Conservation (phyloP, 2,888 invertebrate species). For the Apoda limacodes region DNA sequence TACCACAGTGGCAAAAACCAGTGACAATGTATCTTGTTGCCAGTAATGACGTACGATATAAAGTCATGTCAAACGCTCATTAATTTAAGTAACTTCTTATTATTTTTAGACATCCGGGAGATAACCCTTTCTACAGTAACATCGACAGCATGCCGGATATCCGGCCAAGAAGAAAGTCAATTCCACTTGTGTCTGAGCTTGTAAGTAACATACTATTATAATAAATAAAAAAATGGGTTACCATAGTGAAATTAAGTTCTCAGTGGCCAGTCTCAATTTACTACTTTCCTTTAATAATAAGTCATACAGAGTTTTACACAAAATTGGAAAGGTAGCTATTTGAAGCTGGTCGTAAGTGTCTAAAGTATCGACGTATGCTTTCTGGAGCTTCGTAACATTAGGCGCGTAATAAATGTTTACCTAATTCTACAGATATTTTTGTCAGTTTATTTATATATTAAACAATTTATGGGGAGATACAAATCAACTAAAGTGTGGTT, state of each 20-base stretch:
- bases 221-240: constrained; percentile 9
- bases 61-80: too few species aligned
- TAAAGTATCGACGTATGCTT: constrained; percentile 63
- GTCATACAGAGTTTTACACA: neutral
- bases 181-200: constrained; percentile 98
- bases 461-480: constrained; percentile 37
- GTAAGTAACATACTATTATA: constrained; percentile 75
- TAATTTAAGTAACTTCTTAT: constrained; percentile 8
- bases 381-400: constrained; percentile 65
- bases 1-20: constrained; percentile 1
- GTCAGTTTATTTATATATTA: constrained; percentile 27
- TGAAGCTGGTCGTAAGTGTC: constrained; percentile 62
- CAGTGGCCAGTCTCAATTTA: constrained; percentile 50
- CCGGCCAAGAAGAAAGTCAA: constrained; percentile 95
- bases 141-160: constrained; percentile 99
- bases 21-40: neutral
- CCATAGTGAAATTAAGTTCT: constrained; percentile 45
- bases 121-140: constrained; percentile 99
- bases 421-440: constrained; percentile 48
- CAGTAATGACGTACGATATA: too few species aligned
- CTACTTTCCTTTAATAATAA: constrained; percentile 30
- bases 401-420: constrained; percentile 69
- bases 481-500: too few species aligned
- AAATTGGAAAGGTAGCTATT: constrained; percentile 39
- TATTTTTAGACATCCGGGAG: constrained; percentile 83